Conservation (phyloP, 2,888 invertebrate genomes). For the Ennomos erosarius region DNA sequence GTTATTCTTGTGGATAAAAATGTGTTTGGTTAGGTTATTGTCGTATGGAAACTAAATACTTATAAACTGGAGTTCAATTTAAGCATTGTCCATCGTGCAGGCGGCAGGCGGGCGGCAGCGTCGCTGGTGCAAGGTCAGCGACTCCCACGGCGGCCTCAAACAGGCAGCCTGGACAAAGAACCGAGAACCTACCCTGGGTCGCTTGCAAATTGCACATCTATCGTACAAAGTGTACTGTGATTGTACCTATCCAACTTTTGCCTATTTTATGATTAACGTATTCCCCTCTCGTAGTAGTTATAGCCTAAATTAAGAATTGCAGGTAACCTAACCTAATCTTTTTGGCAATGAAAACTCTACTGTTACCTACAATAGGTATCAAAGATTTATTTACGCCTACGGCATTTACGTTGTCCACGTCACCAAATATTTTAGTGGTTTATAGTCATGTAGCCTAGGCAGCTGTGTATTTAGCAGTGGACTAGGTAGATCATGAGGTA, state of each 20-base stretch:
- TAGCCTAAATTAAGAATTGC: too few relatives aligned
- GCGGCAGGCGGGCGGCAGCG: slow-evolving; percentile 42
- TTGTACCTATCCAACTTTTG: too few relatives aligned
- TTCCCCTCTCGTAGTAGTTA: too few relatives aligned
- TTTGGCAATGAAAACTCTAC: too few relatives aligned
- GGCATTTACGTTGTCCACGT: too few relatives aligned
- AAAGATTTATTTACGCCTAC: background rate
- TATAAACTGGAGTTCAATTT: slow-evolving; percentile 38
- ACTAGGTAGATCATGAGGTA: background rate
- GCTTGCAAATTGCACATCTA: slow-evolving; percentile 18
- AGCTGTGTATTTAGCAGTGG: too few relatives aligned
- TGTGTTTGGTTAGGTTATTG: too few relatives aligned
- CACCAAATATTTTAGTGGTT: too few relatives aligned
- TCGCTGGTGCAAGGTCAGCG: slow-evolving; percentile 75
- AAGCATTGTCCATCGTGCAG: slow-evolving; percentile 44
- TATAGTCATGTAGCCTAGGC: too few relatives aligned
- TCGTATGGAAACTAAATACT: slow-evolving; percentile 24
- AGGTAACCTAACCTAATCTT: too few relatives aligned
- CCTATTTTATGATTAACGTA: too few relatives aligned
- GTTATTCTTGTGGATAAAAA: too few relatives aligned
- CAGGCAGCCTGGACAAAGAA: slow-evolving; percentile 56
- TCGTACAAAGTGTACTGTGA: background rate
- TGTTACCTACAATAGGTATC: background rate
- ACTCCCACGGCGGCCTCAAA: slow-evolving; percentile 58
- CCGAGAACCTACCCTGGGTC: slow-evolving; percentile 50